Evolutionary conservation across 1,140 invertebrate species (phyloP).

Genomic region (Drosophila nannoptera): DNA sequence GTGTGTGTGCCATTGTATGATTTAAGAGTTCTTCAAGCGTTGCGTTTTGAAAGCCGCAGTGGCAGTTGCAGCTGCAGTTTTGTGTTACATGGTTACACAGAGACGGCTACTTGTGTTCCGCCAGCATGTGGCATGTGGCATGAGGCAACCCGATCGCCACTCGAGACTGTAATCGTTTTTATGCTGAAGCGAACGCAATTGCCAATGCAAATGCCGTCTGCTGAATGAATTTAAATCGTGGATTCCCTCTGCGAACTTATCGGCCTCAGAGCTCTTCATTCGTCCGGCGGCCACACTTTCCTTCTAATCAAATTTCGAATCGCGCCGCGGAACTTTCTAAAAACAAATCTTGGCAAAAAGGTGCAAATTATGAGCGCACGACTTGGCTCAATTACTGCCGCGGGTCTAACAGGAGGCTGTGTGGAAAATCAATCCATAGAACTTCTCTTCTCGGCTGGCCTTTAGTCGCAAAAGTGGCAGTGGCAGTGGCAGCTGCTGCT

Average conservation of each 20-base stretch:
- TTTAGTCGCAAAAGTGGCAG: constrained; percentile 36
- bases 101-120: constrained; percentile 49
- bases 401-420: constrained; percentile 16
- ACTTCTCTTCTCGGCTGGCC: constrained; percentile 41
- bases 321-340: constrained; percentile 61
- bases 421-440: constrained; percentile 67
- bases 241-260: constrained; percentile 12
- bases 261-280: too few relatives aligned
- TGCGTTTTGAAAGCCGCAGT: constrained; percentile 61
- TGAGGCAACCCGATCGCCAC: constrained; percentile 35
- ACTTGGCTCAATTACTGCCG: constrained; percentile 52
- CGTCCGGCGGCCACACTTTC: constrained; percentile 53
- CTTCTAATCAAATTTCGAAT: constrained; percentile 44
- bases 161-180: constrained; percentile 38
- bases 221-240: constrained; percentile 52
- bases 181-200: constrained; percentile 31
- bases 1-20: background rate
- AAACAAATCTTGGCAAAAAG: constrained; percentile 47
- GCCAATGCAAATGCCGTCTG: constrained; percentile 57
- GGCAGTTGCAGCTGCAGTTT: constrained; percentile 18
- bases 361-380: constrained; percentile 74
- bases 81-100: constrained; percentile 45
- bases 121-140: constrained; percentile 29
- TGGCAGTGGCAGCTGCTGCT: constrained; percentile 12
- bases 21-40: constrained; percentile 42